Percentiles rank a stretch among this genome's conserved stretches.
These are phyloP conservation scores for Cirrhinus mrigala DNA, from an alignment of 2,797 vertebrate genomes.

Conservation along the genomic window DNA sequence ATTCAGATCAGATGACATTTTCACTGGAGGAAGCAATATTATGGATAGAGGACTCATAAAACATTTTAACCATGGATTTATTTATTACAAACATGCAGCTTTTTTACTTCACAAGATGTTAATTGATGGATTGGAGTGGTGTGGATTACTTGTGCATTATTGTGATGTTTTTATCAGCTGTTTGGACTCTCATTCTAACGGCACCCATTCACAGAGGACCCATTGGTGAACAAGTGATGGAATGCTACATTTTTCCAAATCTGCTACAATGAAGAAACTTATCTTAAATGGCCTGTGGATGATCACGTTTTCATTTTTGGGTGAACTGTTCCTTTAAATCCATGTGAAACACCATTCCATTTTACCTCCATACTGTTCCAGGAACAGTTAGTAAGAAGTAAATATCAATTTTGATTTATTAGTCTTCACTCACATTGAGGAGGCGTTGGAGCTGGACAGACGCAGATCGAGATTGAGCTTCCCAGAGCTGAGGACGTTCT, in stretches of 20 bases:
- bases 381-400: not conserved
- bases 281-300: not conserved
- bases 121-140: not conserved
- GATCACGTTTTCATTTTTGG: not conserved
- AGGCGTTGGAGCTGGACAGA: slow-evolving; percentile 91
- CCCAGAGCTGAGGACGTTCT: slow-evolving; percentile 83
- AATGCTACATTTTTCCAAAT: not conserved
- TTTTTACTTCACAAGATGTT: not conserved
- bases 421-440: slow-evolving; percentile 88
- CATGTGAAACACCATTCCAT: not conserved
- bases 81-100: not conserved
- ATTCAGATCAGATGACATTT: not conserved
- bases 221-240: not conserved
- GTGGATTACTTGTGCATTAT: not conserved
- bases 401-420: not conserved
- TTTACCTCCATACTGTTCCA: not conserved
- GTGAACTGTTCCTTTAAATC: not conserved
- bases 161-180: not conserved
- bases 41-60: not conserved
- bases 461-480: slow-evolving; percentile 90
- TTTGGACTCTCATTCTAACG: not conserved
- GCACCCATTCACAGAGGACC: not conserved
- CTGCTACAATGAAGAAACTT: not conserved
- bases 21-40: not conserved
- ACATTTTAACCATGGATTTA: not conserved